A percentile compares a stretch with the other conserved stretches of the same genome.
These are phyloP conservation scores for Engystomops pustulosus DNA, from an alignment of 2,113 vertebrate genomes.

Conservation along the genomic window DNA sequence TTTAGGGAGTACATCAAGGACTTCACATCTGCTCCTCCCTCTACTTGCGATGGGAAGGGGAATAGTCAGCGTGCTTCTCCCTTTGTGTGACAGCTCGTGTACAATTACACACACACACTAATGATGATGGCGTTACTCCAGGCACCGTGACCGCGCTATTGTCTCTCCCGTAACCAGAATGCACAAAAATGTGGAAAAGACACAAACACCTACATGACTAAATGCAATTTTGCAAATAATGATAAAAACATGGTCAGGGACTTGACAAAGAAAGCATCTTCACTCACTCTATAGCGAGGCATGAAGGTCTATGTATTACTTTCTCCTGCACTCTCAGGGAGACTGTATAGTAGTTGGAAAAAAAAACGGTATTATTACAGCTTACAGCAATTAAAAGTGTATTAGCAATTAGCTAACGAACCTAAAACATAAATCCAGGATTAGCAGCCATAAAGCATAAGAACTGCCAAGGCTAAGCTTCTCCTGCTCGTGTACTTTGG, in stretches of 20 bases:
- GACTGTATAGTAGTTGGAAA: not conserved
- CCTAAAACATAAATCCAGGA: constrained; percentile 29
- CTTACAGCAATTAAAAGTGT: constrained; percentile 35
- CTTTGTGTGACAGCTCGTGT: constrained; percentile 51
- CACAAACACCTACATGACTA: not conserved
- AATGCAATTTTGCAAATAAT: not conserved
- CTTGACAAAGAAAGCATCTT: not conserved
- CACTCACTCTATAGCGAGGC: not conserved
- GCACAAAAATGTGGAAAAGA: constrained; percentile 9
- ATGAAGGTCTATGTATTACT: not conserved
- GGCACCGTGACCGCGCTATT: not conserved
- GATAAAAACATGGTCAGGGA: not conserved
- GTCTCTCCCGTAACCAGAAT: not conserved
- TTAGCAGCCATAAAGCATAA: not conserved
- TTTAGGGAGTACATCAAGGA: constrained; percentile 48
- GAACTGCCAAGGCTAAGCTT: not conserved
- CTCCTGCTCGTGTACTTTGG: not conserved
- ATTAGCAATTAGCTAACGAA: constrained; percentile 41
- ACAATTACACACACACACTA: constrained; percentile 30
- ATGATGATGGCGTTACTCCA: not conserved
- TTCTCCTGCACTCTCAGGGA: not conserved
- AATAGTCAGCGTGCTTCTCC: constrained; percentile 33
- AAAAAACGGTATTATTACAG: not conserved
- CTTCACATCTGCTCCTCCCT: constrained; percentile 11
- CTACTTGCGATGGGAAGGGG: not conserved